Evolutionary conservation across 2,113 vertebrate species (phyloP).

Genomic region (Bufo bufo): DNA sequence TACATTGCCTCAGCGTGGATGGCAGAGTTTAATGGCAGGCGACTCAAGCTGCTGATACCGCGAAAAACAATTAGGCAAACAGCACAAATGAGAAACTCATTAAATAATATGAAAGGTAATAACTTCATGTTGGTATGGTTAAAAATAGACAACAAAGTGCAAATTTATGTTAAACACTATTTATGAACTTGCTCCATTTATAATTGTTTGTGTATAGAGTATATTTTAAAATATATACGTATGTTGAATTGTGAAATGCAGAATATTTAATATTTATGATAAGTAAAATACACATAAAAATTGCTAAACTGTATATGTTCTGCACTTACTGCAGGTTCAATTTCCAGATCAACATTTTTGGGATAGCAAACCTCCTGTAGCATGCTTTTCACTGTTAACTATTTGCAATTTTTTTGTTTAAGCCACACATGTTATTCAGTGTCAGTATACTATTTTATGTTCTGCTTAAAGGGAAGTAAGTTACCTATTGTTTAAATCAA

Average conservation of each 20-base stretch:
- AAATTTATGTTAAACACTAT: neutral
- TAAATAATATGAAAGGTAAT: constrained; percentile 46
- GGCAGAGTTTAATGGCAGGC: constrained; percentile 75
- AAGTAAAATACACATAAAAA: neutral
- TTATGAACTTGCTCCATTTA: neutral
- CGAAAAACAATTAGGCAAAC: constrained; percentile 83
- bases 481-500: no score
- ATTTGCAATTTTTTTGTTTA: no score
- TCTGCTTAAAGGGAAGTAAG: no score
- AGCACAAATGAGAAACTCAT: constrained; percentile 63
- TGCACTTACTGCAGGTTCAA: neutral
- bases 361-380: no score
- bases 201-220: neutral
- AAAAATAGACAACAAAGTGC: constrained; percentile 10
- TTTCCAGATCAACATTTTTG: neutral
- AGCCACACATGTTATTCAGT: no score
- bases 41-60: constrained; percentile 64
- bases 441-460: no score
- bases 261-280: neutral
- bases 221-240: neutral
- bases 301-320: neutral
- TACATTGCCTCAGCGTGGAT: constrained; percentile 76
- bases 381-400: no score
- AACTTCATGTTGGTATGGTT: neutral
- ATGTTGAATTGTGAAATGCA: neutral